A percentile compares a stretch with the other conserved stretches of the same genome.
phyloP scores from a whole-genome alignment of 2,113 vertebrate species.

The Elanoides forficatus region DNA sequence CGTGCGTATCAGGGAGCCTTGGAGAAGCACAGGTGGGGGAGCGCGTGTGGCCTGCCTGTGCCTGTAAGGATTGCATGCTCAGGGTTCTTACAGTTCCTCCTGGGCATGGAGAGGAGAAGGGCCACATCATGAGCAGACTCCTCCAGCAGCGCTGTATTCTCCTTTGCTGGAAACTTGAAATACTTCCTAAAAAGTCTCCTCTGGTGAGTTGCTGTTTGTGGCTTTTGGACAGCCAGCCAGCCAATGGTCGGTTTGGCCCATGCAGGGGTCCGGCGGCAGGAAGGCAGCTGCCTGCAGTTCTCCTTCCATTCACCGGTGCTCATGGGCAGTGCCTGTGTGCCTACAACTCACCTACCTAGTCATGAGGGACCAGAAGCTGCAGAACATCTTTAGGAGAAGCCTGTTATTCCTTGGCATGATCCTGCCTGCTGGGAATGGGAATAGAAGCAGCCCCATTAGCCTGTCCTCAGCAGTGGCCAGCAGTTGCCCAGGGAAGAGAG shows the following conservation, averaged over 20 bases:
- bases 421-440: neutral
- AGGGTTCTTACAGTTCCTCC: neutral
- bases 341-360: neutral
- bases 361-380: neutral
- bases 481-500: too few species aligned
- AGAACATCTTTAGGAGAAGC: neutral
- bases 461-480: too few species aligned
- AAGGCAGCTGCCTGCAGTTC: neutral
- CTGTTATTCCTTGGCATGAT: neutral
- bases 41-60: neutral
- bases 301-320: too few species aligned
- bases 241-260: accelerated
- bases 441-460: neutral
- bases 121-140: accelerated
- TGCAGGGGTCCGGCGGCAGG: neutral
- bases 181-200: neutral
- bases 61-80: neutral
- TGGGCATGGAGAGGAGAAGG: neutral
- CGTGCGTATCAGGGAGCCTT: neutral
- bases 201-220: accelerated
- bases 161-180: neutral
- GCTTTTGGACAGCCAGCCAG: neutral
- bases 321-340: too few species aligned
- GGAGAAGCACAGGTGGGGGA: neutral
- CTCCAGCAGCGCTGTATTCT: neutral